phyloP scores from a whole-genome alignment of 1,140 invertebrate genomes.

The Brachionus sp. region DNA sequence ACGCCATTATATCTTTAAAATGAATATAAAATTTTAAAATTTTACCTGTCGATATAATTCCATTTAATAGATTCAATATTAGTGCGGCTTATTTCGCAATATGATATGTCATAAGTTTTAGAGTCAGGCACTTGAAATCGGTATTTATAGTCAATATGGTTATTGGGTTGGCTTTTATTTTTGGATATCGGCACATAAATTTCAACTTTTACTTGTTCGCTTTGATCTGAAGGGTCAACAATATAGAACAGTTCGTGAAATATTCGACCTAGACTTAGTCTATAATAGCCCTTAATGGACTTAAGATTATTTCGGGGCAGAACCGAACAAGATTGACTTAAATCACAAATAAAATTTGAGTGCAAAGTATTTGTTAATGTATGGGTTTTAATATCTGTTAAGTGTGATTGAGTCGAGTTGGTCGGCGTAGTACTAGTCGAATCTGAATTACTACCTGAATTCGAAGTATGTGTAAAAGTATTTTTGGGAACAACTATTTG shows the following conservation, averaged over 20 bases:
- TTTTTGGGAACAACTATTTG: conserved; percentile 41
- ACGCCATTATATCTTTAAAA: no score
- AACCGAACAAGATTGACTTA: neutral
- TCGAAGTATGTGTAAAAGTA: neutral
- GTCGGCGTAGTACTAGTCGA: conserved; percentile 17
- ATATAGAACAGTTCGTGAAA: conserved; percentile 83
- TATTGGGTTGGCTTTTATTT: neutral
- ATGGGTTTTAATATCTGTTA: conserved; percentile 9
- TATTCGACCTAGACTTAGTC: conserved; percentile 86
- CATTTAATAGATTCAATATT: conserved; percentile 93
- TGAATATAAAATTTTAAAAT: no score
- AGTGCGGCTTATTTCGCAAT: conserved; percentile 86
- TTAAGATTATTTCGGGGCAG: neutral
- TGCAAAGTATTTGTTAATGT: conserved; percentile 17
- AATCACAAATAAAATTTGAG: conserved; percentile 13
- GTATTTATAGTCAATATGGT: conserved; percentile 54
- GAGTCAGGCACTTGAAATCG: conserved; percentile 85
- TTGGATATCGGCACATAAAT: conserved; percentile 33
- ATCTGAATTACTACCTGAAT: conserved; percentile 15
- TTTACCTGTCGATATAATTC: conserved; percentile 95
- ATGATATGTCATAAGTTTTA: conserved; percentile 86
- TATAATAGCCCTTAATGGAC: conserved; percentile 53
- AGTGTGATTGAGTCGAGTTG: conserved; percentile 2
- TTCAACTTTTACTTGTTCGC: conserved; percentile 68
- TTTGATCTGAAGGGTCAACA: conserved; percentile 81